Evolutionary conservation across 2,113 vertebrate species (phyloP).

Genomic region (Anseranas semipalmata): DNA sequence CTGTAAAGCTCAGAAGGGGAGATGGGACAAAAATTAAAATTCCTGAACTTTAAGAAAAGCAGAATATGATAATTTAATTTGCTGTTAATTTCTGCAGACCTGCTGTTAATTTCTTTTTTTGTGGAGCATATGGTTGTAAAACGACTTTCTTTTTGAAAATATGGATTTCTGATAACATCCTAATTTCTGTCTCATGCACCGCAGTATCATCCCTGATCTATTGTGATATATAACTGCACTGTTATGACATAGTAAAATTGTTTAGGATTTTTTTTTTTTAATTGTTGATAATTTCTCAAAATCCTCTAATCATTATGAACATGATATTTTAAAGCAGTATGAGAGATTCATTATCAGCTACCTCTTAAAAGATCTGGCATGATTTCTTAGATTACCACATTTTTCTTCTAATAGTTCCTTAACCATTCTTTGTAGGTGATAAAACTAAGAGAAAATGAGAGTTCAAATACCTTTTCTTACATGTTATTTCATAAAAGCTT

Average conservation of each 20-base stretch:
- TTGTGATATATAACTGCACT: not conserved
- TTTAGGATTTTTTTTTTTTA: not conserved
- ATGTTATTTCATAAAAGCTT: not conserved
- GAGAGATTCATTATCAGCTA: not conserved
- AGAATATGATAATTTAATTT: not conserved
- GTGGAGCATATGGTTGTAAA: fast-evolving
- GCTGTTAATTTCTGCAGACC: no score
- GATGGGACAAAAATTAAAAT: not conserved
- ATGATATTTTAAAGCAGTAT: not conserved
- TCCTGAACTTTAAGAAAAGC: not conserved
- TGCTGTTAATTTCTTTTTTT: not conserved
- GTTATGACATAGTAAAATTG: not conserved
- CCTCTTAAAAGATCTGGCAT: not conserved
- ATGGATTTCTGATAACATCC: not conserved
- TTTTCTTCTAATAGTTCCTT: not conserved
- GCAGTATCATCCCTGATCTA: not conserved
- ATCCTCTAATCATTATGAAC: not conserved
- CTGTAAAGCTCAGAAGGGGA: not conserved
- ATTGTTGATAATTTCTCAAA: not conserved
- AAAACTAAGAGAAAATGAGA: not conserved
- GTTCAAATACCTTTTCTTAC: not conserved
- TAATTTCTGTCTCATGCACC: not conserved
- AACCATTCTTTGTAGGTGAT: not conserved
- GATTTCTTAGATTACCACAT: not conserved
- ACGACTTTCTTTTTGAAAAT: not conserved